These are phyloP conservation scores for Apodemia duryi DNA, from an alignment of 2,888 invertebrate genomes.

Conservation along the genomic window DNA sequence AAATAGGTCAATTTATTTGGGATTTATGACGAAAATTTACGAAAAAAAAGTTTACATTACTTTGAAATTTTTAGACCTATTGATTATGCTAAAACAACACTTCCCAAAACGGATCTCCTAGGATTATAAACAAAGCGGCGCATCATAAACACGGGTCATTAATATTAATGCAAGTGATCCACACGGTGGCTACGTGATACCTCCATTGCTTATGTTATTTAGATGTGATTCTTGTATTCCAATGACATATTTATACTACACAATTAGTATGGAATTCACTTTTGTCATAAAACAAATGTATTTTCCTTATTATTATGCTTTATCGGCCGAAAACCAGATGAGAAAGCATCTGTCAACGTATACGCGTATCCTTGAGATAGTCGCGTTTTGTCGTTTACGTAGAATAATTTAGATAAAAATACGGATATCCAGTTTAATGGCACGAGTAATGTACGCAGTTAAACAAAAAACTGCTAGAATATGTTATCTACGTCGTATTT, in stretches of 20 bases:
- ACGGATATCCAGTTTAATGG: neutral
- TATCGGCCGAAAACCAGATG: conserved; percentile 27
- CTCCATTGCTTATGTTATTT: conserved; percentile 24
- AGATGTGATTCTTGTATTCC: conserved; percentile 28
- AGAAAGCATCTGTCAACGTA: too few relatives aligned
- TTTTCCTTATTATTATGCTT: conserved; percentile 36
- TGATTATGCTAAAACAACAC: neutral
- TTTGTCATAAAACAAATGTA: conserved; percentile 32
- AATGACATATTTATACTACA: conserved; percentile 25
- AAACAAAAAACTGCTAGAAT: too few relatives aligned
- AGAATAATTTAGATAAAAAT: neutral
- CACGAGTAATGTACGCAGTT: too few relatives aligned
- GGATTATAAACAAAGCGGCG: conserved; percentile 16
- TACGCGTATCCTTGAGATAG: neutral
- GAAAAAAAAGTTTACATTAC: too few relatives aligned
- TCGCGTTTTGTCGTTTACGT: neutral
- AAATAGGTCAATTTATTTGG: too few relatives aligned
- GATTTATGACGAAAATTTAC: too few relatives aligned
- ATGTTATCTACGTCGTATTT: too few relatives aligned
- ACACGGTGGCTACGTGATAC: conserved; percentile 23
- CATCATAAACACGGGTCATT: conserved; percentile 15
- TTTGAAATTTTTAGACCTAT: too few relatives aligned
- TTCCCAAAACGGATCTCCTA: neutral
- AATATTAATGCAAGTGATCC: neutral
- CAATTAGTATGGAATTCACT: conserved; percentile 31